Evolutionary conservation across 2,888 invertebrate genomes (phyloP), one percentile per base, ranked within the genome.

Genomic region (Gisinianus flammeolus): DNA sequence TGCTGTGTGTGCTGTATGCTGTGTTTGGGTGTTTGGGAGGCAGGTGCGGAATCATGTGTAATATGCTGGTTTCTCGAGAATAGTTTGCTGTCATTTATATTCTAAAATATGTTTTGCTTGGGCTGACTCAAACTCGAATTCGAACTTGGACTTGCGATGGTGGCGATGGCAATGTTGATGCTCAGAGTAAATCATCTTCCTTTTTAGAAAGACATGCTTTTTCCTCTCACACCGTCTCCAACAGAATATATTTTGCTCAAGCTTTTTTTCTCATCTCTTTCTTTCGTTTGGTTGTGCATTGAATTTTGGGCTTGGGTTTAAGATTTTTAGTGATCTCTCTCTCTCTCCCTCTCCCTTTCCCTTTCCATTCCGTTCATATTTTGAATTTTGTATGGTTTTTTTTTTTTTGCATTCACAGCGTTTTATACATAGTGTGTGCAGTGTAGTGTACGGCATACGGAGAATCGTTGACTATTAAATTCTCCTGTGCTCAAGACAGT

Each of bases 101-200:
- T 66, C 66, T 66, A 28, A 66, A 66, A 66, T 66, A 66, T 66
- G 66, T 10, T 66, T 66, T 66, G 66, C 66, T 66, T 68, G 33
- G 69, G 26, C n/a, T 69, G 35, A 44, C 12, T 12, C 6, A 44
- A 44, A n/a, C n/a, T n/a, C n/a, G n/a, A 19, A 66, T 24, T n/a
- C n/a, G n/a, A n/a, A n/a, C n/a, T 58, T 58, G 19, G 58, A 58
- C 58, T 58, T 54, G 54, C 28, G 31, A 54, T 8, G 54, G 54
- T 52, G 54, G 19, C 70, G 54, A 70, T 69, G 44, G 54, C 70
- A 28, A 70, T 70, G 44, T 44, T 70, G 69, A 69, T 69, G 44
- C 24, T 52, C 26, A 54, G 24, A 26, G 54, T 70, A 70, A 70
- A 70, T 70, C 70, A 70, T 70, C 70, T 70, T 70, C 26, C 69